Conservation (phyloP, 2,113 vertebrate genomes). For the Delphinus delphis region DNA sequence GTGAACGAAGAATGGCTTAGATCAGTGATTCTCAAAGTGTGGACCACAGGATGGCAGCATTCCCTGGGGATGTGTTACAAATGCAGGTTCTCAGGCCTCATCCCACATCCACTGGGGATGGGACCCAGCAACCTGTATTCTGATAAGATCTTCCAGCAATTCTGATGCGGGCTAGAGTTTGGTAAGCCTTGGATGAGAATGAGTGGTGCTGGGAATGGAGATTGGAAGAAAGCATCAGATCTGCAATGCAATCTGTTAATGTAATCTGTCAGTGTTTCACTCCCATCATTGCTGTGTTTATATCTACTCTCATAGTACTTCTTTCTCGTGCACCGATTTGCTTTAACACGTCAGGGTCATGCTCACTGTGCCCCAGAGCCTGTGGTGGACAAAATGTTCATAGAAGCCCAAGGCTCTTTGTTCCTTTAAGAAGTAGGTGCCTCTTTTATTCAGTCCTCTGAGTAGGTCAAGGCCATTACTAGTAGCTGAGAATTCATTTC, state of each 20-base stretch:
- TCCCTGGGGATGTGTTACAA: neutral
- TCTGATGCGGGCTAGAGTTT: neutral
- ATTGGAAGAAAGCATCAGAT: neutral
- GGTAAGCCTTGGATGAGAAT: neutral
- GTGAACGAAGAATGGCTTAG: fast-evolving
- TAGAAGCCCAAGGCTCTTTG: neutral
- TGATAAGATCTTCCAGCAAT: neutral
- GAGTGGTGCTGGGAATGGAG: neutral
- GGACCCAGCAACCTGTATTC: neutral
- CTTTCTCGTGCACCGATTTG: neutral
- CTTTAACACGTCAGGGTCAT: neutral
- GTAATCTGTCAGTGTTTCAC: neutral
- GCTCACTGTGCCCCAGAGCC: neutral
- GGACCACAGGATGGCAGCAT: neutral
- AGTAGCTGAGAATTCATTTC: neutral
- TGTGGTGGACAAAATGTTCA: neutral
- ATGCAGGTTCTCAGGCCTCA: neutral
- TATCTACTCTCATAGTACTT: neutral
- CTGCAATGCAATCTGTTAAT: neutral
- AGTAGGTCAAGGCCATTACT: neutral
- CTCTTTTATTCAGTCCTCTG: neutral
- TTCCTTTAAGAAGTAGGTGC: neutral
- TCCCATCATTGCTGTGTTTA: neutral
- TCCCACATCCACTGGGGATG: fast-evolving
- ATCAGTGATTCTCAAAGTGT: neutral